Evolutionary conservation across 1,140 invertebrate species (phyloP).

Genomic region (Antheraea mylitta): DNA sequence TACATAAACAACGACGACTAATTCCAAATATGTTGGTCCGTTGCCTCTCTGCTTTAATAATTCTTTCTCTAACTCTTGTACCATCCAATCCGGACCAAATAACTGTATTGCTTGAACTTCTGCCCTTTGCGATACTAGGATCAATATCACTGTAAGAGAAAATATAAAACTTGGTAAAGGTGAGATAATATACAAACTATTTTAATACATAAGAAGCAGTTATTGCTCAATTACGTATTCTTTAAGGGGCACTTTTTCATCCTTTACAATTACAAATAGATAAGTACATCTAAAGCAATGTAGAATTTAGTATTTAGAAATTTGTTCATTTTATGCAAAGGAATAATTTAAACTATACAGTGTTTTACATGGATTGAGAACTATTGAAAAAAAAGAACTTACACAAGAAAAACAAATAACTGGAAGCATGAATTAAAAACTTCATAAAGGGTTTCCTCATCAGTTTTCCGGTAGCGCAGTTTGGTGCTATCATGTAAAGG

Average conservation of each 20-base stretch:
- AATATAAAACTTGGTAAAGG: not conserved
- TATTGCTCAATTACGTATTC: too few species aligned
- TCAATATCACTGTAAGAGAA: constrained; percentile 84
- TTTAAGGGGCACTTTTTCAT: too few species aligned
- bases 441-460: constrained; percentile 97
- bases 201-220: not conserved
- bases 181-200: not conserved
- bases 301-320: too few species aligned
- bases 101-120: constrained; percentile 87
- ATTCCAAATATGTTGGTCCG: constrained; percentile 87
- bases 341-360: too few species aligned
- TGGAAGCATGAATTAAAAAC: constrained; percentile 94
- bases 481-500: constrained; percentile 89
- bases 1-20: constrained; percentile 88
- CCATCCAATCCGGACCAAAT: constrained; percentile 84
- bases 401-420: constrained; percentile 95
- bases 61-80: constrained; percentile 80
- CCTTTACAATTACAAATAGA: too few species aligned
- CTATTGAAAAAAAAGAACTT: constrained; percentile 58
- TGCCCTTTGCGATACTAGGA: constrained; percentile 91
- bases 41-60: constrained; percentile 87
- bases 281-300: too few species aligned
- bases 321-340: too few species aligned
- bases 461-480: constrained; percentile 86
- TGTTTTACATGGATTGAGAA: not conserved